Evolutionary conservation across 2,113 vertebrate species (phyloP).

Genomic region (Spea bombifrons): DNA sequence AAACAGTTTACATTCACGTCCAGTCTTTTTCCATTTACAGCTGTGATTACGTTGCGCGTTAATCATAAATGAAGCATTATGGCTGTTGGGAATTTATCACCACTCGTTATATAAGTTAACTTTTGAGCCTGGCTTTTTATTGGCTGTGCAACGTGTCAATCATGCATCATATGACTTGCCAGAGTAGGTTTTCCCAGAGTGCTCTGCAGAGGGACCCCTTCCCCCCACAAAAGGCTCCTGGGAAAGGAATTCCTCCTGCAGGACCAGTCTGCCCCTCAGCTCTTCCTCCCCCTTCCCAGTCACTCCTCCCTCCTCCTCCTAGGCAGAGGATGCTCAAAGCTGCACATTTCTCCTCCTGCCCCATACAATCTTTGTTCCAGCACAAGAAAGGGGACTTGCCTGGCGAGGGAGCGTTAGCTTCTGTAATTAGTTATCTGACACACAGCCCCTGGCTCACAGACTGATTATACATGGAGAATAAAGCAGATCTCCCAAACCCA

Average conservation of each 20-base stretch:
- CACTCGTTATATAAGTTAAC: background rate
- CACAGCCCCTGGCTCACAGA: background rate
- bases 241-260: conserved; percentile 44
- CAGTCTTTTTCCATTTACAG: background rate
- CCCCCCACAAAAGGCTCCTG: conserved; percentile 42
- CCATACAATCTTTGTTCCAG: conserved; percentile 35
- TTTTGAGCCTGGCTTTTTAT: background rate
- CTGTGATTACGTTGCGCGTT: background rate
- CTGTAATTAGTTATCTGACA: conserved; percentile 28
- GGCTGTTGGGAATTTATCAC: background rate
- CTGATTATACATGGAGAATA: too few relatives aligned
- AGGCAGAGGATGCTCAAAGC: background rate
- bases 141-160: conserved; percentile 25
- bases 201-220: conserved; percentile 29
- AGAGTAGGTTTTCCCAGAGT: conserved; percentile 38
- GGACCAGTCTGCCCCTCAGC: conserved; percentile 9
- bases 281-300: background rate
- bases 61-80: background rate
- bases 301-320: background rate
- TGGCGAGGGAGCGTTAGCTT: conserved; percentile 9
- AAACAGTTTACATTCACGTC: too few relatives aligned
- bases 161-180: conserved; percentile 38
- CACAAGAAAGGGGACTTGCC: conserved; percentile 26
- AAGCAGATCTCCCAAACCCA: too few relatives aligned
- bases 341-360: conserved; percentile 14